These are phyloP conservation scores for Parauchenoglanis ngamensis DNA, from an alignment of 2,797 vertebrate species.

Conservation along the genomic window DNA sequence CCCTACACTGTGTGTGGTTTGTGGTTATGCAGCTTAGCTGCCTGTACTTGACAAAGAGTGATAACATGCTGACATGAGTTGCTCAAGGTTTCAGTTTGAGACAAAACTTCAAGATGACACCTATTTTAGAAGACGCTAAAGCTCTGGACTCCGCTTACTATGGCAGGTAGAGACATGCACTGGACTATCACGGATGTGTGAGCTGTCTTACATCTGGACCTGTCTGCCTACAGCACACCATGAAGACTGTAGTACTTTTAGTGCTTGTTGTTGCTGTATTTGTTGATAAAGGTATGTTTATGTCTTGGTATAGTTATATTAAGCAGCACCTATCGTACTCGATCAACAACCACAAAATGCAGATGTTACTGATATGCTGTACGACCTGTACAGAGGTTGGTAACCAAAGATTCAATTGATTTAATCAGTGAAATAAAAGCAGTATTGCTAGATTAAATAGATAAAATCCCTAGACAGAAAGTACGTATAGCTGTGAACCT, in stretches of 20 bases:
- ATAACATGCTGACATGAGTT: conserved; percentile 38
- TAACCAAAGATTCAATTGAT: background rate
- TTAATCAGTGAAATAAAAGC: background rate
- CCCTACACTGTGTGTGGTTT: conserved; percentile 45
- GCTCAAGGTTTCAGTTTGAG: conserved; percentile 40
- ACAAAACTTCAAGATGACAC: conserved; percentile 26
- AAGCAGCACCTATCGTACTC: background rate
- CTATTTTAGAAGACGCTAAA: background rate
- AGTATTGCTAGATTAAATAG: background rate
- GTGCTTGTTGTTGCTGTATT: conserved; percentile 34
- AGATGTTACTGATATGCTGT: conserved; percentile 17
- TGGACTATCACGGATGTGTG: background rate
- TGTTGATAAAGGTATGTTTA: conserved; percentile 47
- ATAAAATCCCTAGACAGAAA: background rate
- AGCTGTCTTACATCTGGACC: background rate
- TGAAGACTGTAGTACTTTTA: conserved; percentile 39
- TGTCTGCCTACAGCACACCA: conserved; percentile 19
- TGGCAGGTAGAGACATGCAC: background rate
- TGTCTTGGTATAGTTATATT: background rate
- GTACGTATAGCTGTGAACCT: background rate
- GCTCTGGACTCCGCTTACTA: background rate
- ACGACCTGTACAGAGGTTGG: background rate
- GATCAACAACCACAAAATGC: conserved; percentile 30
- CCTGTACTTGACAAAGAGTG: conserved; percentile 27
- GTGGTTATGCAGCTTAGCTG: conserved; percentile 48